A percentile compares a stretch with the other conserved stretches of the same genome.
phyloP scores from a whole-genome alignment of 1,140 invertebrate species.

The Eriosoma lanigerum region DNA sequence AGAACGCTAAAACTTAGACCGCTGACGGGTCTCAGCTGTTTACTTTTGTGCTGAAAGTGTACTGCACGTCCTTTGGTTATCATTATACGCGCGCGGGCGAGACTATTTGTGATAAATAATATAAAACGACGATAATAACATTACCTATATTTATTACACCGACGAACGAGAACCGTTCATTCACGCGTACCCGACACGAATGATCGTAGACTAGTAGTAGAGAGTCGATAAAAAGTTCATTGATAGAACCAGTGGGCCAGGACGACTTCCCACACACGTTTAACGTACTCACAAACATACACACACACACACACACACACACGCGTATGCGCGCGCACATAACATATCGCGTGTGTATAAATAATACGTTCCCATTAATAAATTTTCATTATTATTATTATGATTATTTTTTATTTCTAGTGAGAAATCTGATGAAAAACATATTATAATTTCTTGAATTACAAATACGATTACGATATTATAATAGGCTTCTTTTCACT shows the following conservation, averaged over 20 bases:
- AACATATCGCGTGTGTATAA: background rate
- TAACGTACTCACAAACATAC: background rate
- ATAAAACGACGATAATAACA: background rate
- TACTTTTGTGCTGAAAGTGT: background rate
- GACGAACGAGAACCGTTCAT: constrained; percentile 19
- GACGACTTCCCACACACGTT: constrained; percentile 43
- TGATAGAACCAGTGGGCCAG: constrained; percentile 49
- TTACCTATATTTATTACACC: too few relatives aligned
- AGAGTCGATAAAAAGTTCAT: constrained; percentile 49
- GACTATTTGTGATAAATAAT: background rate
- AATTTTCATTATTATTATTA: background rate
- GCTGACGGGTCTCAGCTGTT: constrained; percentile 19
- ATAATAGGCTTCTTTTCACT: too few relatives aligned
- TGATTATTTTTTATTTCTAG: too few relatives aligned
- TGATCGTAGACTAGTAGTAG: background rate
- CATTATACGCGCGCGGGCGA: background rate
- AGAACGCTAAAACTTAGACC: constrained; percentile 30
- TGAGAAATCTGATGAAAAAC: too few relatives aligned
- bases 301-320: background rate
- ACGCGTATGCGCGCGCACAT: background rate
- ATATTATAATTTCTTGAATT: too few relatives aligned
- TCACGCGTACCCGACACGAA: constrained; percentile 37
- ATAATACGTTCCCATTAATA: constrained; percentile 22
- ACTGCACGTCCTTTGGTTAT: constrained; percentile 20
- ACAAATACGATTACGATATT: too few relatives aligned